phyloP scores from a whole-genome alignment of 2,797 vertebrate species.

The Halcyon leucocephala region DNA sequence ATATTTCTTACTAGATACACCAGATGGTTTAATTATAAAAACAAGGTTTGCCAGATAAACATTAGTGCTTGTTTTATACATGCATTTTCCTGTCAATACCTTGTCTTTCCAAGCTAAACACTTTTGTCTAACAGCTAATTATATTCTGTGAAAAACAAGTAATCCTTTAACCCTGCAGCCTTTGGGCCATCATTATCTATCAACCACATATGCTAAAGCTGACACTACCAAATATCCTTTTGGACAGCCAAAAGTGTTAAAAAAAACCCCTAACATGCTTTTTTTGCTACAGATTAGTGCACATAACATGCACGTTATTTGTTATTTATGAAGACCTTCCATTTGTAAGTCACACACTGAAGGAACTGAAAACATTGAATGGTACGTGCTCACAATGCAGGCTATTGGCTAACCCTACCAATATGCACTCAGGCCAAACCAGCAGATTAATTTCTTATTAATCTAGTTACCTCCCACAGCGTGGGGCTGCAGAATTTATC shows the following conservation, averaged over 20 bases:
- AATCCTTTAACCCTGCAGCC: background rate
- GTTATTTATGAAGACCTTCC: background rate
- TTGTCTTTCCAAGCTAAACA: background rate
- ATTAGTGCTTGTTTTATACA: background rate
- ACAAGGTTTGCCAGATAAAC: background rate
- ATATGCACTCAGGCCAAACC: background rate
- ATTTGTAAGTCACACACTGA: background rate
- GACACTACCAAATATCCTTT: background rate
- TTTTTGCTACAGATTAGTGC: background rate
- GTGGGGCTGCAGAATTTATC: background rate
- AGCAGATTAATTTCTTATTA: background rate
- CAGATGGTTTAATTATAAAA: constrained; percentile 20
- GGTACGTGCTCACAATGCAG: fast-evolving
- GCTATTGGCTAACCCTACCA: background rate
- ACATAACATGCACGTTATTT: background rate
- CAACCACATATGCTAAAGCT: background rate
- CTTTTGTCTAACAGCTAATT: background rate
- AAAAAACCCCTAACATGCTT: background rate
- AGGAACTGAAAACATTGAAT: background rate
- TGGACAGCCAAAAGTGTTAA: background rate
- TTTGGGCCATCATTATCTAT: background rate
- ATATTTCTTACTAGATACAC: background rate
- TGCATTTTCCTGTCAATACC: background rate
- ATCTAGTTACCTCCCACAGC: background rate
- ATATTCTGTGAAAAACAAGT: background rate